These are phyloP conservation scores for Esox masquinongy DNA, from an alignment of 2,797 vertebrate species.

Conservation along the genomic window DNA sequence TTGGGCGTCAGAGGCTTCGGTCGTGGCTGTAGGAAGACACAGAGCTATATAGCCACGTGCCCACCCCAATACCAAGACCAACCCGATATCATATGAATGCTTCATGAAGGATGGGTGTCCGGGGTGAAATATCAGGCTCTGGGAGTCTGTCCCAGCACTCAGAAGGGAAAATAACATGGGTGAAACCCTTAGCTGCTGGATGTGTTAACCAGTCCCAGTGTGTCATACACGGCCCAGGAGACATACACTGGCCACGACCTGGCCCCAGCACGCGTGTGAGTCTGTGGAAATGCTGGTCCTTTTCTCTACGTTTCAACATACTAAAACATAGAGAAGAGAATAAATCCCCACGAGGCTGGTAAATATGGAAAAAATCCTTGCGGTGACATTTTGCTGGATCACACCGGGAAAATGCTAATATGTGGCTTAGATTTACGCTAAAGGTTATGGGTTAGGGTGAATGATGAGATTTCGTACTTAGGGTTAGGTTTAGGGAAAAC, in stretches of 20 bases:
- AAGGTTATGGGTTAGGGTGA: too few species aligned
- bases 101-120: slow-evolving; percentile 63
- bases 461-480: too few species aligned
- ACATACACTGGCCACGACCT: background rate
- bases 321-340: too few species aligned
- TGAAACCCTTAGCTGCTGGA: slow-evolving; percentile 83
- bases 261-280: background rate
- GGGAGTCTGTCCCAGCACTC: slow-evolving; percentile 86
- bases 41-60: slow-evolving; percentile 66
- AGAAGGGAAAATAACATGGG: slow-evolving; percentile 88
- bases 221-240: slow-evolving; percentile 75
- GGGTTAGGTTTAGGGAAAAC: too few species aligned
- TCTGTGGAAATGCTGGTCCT: background rate
- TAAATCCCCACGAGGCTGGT: too few species aligned
- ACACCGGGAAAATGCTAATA: too few species aligned
- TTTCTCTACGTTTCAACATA: background rate
- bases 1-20: slow-evolving; percentile 88
- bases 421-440: too few species aligned
- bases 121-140: slow-evolving; percentile 82
- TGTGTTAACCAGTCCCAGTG: slow-evolving; percentile 81
- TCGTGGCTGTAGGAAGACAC: slow-evolving; percentile 67
- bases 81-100: background rate
- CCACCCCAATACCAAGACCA: background rate
- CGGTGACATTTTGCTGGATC: too few species aligned
- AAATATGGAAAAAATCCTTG: too few species aligned